Base-by-base conservation (phyloP, 2,113 vertebrate species). In the Ellobius talpinus region DNA sequence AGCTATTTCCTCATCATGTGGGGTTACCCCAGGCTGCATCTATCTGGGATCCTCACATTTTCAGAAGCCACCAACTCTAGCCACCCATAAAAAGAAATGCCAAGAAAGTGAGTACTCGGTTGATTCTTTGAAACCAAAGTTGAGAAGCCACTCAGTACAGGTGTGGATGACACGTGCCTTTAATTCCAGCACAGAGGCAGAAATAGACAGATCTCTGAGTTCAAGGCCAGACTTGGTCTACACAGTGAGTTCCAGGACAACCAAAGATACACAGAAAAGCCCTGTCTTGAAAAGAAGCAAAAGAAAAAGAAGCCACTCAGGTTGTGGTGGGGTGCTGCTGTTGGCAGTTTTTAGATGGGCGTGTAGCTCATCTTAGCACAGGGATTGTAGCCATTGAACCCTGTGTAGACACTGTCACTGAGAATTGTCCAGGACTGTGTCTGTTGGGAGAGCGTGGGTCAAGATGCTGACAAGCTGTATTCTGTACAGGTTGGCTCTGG, bases 401-500 rank as follows among this genome's bases (percentile, higher is more conserved):
- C 5, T 4, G n/a, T 42, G 24, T 42, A 23, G 33, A n/a, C 52
- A 58, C 19, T n/a, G 16, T 81, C 12, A 63, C 13, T 8, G 19
- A 6, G 50, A 61, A 26, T 82, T 39, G n/a, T 63, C 81, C 14
- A 63, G 24, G 13, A 61, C n/a, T 29, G 3, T 63, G n/a, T 58
- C 50, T 82, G 66, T 81, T 36, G 36, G 78, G 21, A 5, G 31
- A 21, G 19, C 9, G 11, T 26, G n/a, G 52, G n/a, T 19, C 78
- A 31, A 19, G n/a, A 63, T 29, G 86, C 23, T 90, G 17, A 97
- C 0, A 1, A 47, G 55, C 77, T 65, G 17, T 26, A 0, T 87
- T 52, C 78, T 33, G 21, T 33, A 50, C 58, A 97, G 99, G 98
- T 96, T 12, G 99, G 98, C 93, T 95, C 97, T 3, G 98, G 95